Evolutionary conservation across 2,888 invertebrate species (phyloP), one percentile per base, ranked within the genome.

Genomic region (Tricholauxania praeusta): DNA sequence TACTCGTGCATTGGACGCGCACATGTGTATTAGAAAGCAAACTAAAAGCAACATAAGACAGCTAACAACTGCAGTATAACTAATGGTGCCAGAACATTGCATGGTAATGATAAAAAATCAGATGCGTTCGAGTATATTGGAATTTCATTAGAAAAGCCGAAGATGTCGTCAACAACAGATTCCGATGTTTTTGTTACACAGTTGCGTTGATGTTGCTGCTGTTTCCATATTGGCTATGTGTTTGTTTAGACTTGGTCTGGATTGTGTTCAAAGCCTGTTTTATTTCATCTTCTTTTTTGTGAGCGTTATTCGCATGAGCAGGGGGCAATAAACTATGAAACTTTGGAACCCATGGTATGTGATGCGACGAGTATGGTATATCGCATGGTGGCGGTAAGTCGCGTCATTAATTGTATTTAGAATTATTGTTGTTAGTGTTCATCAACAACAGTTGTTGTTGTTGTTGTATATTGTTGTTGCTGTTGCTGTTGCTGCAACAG

Each of bases 281-380:
- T 62, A 39, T 39, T 39, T 39, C 7, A 39, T 39, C 28, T 28
- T 28, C 28, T 39, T 10, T 39, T 39, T 39, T 10, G 39, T 39
- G 17, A 19, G 19, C 32, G 52, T 39, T 19, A 64, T 52, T 39
- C 28, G 17, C 53, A 14, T 10, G 39, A 39, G 66, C 32, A 32
- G 79, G 82, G 84, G 84, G 78, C 84, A 82, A 81, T 83, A 79
- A 84, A 83, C 83, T 81, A 77, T 73, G 53, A 74, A 74, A 75
- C 74, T 73, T 76, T 28, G 28, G 51, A 32, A 22, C 19, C 19
- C n/a, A 22, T 7, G 55, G 17, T 62, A 47, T 39, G 12, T 48
- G 14, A 63, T 49, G 49, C 28, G 22, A 14, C 59, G n/a, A 48
- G 19, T 2, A n/a, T 12, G 19, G 49, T 15, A 64, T 19, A 64